Conservation (phyloP, 2,797 vertebrate species). For the Chelonia mydas region DNA sequence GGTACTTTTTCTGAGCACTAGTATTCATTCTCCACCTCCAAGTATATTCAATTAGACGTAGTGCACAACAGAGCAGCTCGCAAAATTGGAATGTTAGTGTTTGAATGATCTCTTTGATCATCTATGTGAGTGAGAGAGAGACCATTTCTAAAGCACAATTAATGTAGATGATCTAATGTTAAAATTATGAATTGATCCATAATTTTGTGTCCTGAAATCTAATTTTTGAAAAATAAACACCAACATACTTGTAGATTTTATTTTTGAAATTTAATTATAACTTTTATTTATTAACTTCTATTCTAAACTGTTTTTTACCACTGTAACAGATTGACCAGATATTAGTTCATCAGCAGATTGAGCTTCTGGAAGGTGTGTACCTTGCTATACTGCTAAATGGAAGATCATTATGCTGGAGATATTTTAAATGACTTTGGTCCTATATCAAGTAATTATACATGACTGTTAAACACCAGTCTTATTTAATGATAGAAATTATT, state of each 20-base stretch:
- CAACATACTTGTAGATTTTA: background rate
- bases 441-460: background rate
- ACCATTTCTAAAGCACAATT: background rate
- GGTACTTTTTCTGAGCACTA: background rate
- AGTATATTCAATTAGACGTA: background rate
- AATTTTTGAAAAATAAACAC: background rate
- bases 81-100: background rate
- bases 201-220: background rate
- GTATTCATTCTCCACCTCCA: background rate
- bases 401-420: conserved; percentile 69
- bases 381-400: background rate
- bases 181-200: background rate
- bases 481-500: background rate
- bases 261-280: background rate
- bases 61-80: background rate
- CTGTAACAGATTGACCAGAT: conserved; percentile 90
- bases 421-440: conserved; percentile 21
- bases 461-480: background rate
- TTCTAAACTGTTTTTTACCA: conserved; percentile 33
- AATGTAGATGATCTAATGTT: background rate
- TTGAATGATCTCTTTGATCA: background rate
- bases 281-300: background rate
- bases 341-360: conserved; percentile 93
- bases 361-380: conserved; percentile 90
- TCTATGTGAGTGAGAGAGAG: fast-evolving